phyloP scores from a whole-genome alignment of 2,888 invertebrate genomes.

The Tetragnatha montana region DNA sequence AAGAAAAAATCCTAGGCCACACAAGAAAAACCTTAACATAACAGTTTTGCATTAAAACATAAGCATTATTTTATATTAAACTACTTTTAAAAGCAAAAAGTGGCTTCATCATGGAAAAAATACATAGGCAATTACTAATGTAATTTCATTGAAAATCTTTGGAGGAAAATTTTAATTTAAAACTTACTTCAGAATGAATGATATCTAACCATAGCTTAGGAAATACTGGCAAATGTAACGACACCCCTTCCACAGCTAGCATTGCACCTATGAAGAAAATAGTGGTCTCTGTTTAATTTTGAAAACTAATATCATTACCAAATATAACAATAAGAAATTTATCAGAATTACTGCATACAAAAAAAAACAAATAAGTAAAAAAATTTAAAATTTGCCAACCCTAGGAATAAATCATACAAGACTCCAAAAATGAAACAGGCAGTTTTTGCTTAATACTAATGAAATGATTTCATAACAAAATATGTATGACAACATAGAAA shows the following conservation, averaged over 20 bases:
- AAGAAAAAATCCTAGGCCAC: too few species aligned
- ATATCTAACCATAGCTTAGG: slow-evolving; percentile 95
- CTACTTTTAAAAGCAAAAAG: too few species aligned
- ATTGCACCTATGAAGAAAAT: slow-evolving; percentile 79
- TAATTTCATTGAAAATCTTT: background rate
- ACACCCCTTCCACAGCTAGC: slow-evolving; percentile 92
- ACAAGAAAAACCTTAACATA: too few species aligned
- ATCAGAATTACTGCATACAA: background rate
- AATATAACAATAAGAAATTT: background rate
- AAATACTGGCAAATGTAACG: slow-evolving; percentile 90
- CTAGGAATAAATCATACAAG: too few species aligned
- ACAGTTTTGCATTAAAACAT: too few species aligned
- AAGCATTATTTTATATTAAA: too few species aligned
- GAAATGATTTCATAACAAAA: background rate
- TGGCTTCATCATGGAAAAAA: background rate
- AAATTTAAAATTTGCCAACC: too few species aligned
- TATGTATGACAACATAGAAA: background rate
- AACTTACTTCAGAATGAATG: slow-evolving; percentile 83
- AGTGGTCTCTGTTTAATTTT: too few species aligned
- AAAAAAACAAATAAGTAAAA: too few species aligned
- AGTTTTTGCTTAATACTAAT: background rate
- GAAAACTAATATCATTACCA: background rate
- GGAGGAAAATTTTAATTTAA: background rate
- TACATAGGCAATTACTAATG: too few species aligned
- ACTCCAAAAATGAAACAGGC: background rate